Base-by-base conservation (phyloP, 92 coral and sea anemone genomes). In the Zoanthus gigantus region DNA sequence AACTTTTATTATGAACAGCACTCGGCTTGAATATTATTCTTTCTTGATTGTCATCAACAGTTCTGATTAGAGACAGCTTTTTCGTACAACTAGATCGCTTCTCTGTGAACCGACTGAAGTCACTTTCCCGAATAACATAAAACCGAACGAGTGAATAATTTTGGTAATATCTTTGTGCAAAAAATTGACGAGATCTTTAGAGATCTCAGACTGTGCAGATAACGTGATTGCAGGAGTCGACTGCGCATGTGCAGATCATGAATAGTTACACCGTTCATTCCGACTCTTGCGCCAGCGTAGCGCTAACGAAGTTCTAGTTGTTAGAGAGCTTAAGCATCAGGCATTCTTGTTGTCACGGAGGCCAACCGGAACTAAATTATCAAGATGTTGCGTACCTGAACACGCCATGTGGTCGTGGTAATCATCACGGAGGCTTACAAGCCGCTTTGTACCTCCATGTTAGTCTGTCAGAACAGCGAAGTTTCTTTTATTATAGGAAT, bases 1-100 rank as follows among this genome's bases (percentile, higher is more conserved):
- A 9, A 80, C 86, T 11, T 46, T 9, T 72, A n/a, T 68, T 15
- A 88, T 88, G 87, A 88, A 88, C 66, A 23, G 86, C 50, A 53
- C 91, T 57, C 87, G 86, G 47, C 30, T 72, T 56, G 16, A 56
- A 56, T 56, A 56, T 56, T 56, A 56, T 56, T 6, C 61, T 14
- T 6, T 2, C 10, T 65, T n/a, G 71, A 65, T 65, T 65, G 71
- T 32, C 71, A 32, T 1, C 29, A 65, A 65, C 2, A n/a, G 71
- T 65, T 65, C 71, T 65, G 71, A 65, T 65, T 31, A 65, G 71
- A 65, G 71, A 65, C 30, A 65, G 32, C 71, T 28, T 28, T 65
- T 65, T 65, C 14, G 61, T 14, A 56, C 16, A 14, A 56, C 61
- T 14, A 56, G 61, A 14, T 56, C 16, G 32, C 32, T 65, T 65